Evolutionary conservation across 2,797 vertebrate genomes (phyloP), one percentile per base, ranked within the genome.

Genomic region (Simalia tracyae): DNA sequence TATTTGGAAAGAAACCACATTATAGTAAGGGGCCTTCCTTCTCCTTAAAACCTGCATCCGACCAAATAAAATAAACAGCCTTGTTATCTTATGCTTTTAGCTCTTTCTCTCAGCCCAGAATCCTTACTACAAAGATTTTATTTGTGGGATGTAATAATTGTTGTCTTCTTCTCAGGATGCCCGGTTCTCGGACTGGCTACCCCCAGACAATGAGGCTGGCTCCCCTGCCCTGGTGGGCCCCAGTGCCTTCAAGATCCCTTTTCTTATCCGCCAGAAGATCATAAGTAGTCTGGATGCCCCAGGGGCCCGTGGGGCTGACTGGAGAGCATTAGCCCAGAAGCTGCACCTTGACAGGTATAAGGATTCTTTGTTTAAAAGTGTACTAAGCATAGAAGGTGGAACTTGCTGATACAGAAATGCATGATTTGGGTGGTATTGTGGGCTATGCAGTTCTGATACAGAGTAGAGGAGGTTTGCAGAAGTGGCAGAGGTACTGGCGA

Each of bases 231-330:
- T 99, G 96, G 99, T 99, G 88, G 99, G 99, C 87, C 99, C 99
- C 97, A 99, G 99, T 98, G 99, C 99, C 96, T 99, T 99, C 97
- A 99, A 99, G 98, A 99, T 99, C 97, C 99, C 99, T 84, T 99
- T 99, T 98, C 99, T 99, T 97, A 99, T 99, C 98, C 98, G 99
- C 97, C 99, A 99, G 98, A 99, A 99, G 98, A 99, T 99, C 98
- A 99, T 99, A 98, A 98, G 98, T 98, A 99, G 99, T 97, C 98
- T 99, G 97, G 99, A 99, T 87, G 98, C 98, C 0, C 98, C 99
- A 0, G 99, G 99, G 94, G 98, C 98, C 93, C 98, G 98, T 64
- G 99, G 99, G 95, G 98, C 99, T 0, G 99, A 99, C 97, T 99
- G 99, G 99, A 98, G 99, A 97, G 98, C 98, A 93, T 98, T 99